Percentiles rank a stretch among this genome's conserved stretches.
phyloP scores from a whole-genome alignment of 64 coral and sea anemone species.

The Pocillopora verrucosa region DNA sequence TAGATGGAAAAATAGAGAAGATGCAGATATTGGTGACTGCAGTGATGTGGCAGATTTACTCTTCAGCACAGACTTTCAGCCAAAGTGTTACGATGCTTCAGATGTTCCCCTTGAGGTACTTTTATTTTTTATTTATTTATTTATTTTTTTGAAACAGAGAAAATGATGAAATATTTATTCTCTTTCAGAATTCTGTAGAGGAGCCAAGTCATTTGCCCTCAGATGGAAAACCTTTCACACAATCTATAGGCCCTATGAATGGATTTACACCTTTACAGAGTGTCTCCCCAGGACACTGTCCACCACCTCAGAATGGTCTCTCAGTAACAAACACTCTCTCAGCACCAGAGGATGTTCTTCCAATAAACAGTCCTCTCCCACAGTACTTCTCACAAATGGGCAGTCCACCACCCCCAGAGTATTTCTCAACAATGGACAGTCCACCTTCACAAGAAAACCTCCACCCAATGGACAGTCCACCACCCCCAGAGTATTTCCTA shows the following conservation, averaged over 20 bases:
- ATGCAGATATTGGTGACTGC: not conserved
- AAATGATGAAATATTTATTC: not conserved
- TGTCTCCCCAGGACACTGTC: not conserved
- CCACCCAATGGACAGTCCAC: conserved; percentile 1
- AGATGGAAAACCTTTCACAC: not conserved
- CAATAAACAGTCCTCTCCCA: not conserved
- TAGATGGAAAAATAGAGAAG: not conserved
- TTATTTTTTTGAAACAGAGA: not conserved
- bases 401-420: not conserved
- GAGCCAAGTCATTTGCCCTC: not conserved
- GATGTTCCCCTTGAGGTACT: not conserved
- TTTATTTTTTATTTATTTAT: not conserved
- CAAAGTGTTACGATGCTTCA: not conserved
- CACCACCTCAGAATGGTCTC: conserved; percentile 2
- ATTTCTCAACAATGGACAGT: not conserved
- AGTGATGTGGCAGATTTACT: conserved; percentile 7
- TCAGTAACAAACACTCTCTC: not conserved
- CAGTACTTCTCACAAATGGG: not conserved
- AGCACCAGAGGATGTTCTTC: not conserved
- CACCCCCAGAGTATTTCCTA: conserved; percentile 22
- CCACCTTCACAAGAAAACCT: not conserved
- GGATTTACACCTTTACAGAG: not conserved
- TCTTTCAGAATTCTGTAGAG: not conserved
- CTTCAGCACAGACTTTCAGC: conserved; percentile 12
- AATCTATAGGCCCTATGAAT: not conserved